Evolutionary conservation across 2,797 vertebrate genomes (phyloP), one percentile per base, ranked within the genome.

Genomic region (Schizopygopsis pylzovi): DNA sequence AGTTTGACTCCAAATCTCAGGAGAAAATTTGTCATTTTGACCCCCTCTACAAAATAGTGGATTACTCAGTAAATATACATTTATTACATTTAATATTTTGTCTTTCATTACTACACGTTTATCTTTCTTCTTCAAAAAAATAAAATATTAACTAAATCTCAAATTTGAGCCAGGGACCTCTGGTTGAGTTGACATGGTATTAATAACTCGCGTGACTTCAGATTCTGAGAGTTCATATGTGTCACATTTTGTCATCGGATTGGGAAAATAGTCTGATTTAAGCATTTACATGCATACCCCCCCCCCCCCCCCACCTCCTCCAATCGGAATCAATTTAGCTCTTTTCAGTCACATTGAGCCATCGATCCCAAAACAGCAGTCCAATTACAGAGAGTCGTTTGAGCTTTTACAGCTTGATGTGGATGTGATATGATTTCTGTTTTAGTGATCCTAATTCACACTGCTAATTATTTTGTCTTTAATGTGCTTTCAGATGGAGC

Each of bases 401-500:
- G 15, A 18, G 13, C 2, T 67, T 67, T 37, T 37, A 67, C 33
- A 2, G 4, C 52, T 41, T 77, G 33, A 41, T 56, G 52, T n/a
- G n/a, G 1, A 12, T 20, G 28, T 56, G 33, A 41, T n/a, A n/a
- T 13, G 68, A 43, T 71, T 63, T 65, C n/a, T 28, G 2, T 63
- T 63, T 45, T 41, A 2, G 6, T 20, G 49, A 72, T 56, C 0
- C 52, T 1, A 28, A 4, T 73, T 72, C 15, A 37, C 39, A 13
- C 12, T 18, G 39, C 18, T 65, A 68, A 85, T 45, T 13, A 75
- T 54, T 75, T 41, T 37, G 37, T n/a, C 61, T 75, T 73, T 85
- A 20, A 39, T 87, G 67, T 75, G 75, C 33, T 90, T 90, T 49
- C 92, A 96, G 95, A 93, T 91, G 91, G 89, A 95, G 91, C 91